Evolutionary conservation across 2,113 vertebrate genomes (phyloP).

Genomic region (Amazona vittata): DNA sequence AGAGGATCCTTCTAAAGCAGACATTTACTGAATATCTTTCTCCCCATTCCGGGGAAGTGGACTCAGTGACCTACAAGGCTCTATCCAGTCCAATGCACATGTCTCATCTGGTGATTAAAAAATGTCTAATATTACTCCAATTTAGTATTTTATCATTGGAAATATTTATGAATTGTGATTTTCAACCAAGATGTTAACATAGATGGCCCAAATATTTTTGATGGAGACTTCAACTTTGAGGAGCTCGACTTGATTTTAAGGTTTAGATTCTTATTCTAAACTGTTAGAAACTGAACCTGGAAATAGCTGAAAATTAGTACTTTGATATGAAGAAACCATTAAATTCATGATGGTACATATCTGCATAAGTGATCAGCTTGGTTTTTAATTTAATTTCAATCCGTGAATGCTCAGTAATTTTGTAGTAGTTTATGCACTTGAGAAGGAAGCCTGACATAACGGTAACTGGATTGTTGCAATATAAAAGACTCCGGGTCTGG

Average conservation of each 20-base stretch:
- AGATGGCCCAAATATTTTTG: not conserved
- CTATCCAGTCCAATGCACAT: not conserved
- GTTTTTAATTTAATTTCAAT: not conserved
- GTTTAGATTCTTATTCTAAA: not conserved
- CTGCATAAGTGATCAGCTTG: not conserved
- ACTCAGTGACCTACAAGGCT: not conserved
- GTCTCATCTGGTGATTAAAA: not conserved
- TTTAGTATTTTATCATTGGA: not conserved
- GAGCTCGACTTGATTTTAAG: not conserved
- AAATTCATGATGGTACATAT: not conserved
- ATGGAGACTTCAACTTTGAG: not conserved
- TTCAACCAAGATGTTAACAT: not conserved
- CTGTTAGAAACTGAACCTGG: not conserved
- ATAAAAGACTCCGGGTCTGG: not conserved
- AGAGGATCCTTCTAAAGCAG: not conserved
- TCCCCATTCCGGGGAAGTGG: not conserved
- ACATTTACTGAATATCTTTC: not conserved
- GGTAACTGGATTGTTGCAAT: conserved; percentile 12
- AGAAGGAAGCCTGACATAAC: conserved; percentile 16
- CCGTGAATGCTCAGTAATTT: not conserved
- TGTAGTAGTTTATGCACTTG: not conserved
- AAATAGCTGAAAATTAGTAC: not conserved
- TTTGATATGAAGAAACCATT: not conserved
- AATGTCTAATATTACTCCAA: not conserved
- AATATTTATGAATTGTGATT: not conserved